A percentile compares a stretch with the other conserved stretches of the same genome.
Evolutionary conservation across 2,888 invertebrate species (phyloP).

Genomic region (Carabus problematicus): DNA sequence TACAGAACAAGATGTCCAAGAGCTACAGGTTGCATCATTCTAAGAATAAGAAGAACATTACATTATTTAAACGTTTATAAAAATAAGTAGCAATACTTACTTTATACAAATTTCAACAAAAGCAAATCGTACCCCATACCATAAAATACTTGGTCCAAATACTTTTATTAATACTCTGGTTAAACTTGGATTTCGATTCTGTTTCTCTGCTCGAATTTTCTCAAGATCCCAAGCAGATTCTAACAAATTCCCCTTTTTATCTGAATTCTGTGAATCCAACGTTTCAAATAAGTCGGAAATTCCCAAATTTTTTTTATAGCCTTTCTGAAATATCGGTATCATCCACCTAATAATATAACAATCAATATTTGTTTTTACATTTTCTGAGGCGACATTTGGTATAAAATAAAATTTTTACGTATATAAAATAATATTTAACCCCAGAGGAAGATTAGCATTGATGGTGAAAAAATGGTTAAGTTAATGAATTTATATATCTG

Average conservation of each 20-base stretch:
- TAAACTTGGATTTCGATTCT: slow-evolving; percentile 22
- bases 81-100: slow-evolving; percentile 17
- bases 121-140: slow-evolving; percentile 33
- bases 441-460: too few species aligned
- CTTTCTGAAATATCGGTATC: slow-evolving; percentile 31
- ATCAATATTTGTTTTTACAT: too few species aligned
- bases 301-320: slow-evolving; percentile 16
- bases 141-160: slow-evolving; percentile 31
- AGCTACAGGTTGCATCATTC: slow-evolving; percentile 61
- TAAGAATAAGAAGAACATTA: slow-evolving; percentile 46
- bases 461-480: too few species aligned
- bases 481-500: too few species aligned
- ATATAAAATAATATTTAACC: too few species aligned
- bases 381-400: too few species aligned
- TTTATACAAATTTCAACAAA: slow-evolving; percentile 31
- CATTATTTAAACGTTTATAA: background rate
- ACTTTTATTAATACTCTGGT: slow-evolving; percentile 30
- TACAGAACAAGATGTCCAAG: slow-evolving; percentile 70
- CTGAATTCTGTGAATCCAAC: slow-evolving; percentile 30
- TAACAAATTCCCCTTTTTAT: slow-evolving; percentile 25
- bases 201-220: slow-evolving; percentile 10
- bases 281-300: slow-evolving; percentile 26
- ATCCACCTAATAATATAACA: slow-evolving; percentile 25
- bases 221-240: slow-evolving; percentile 29
- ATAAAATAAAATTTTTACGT: too few species aligned